phyloP scores from a whole-genome alignment of 1,140 invertebrate genomes.

The Octopus bimaculoides region DNA sequence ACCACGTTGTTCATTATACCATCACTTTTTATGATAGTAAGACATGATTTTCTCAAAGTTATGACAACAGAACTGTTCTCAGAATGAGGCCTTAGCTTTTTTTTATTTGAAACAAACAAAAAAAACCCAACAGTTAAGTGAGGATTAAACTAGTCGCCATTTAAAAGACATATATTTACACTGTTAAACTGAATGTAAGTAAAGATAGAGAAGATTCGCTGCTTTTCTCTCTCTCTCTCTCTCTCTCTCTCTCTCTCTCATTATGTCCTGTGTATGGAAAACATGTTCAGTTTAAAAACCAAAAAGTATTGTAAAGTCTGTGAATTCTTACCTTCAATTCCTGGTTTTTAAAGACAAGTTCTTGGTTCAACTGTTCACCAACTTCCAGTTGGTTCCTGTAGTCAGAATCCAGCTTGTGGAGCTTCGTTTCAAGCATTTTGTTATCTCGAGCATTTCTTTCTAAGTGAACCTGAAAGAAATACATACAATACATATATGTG shows the following conservation, averaged over 20 bases:
- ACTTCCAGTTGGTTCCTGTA: neutral
- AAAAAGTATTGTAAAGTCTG: too few relatives aligned
- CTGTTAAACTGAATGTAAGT: neutral
- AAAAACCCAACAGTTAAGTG: too few relatives aligned
- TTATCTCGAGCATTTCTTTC: neutral
- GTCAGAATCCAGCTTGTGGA: neutral
- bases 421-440: neutral
- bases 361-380: neutral
- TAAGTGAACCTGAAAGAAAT: neutral
- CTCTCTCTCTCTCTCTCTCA: neutral
- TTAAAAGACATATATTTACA: too few relatives aligned
- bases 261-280: neutral
- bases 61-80: too few relatives aligned
- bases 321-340: neutral
- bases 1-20: too few relatives aligned
- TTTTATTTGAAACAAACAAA: too few relatives aligned
- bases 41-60: too few relatives aligned
- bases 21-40: too few relatives aligned
- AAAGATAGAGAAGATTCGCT: neutral
- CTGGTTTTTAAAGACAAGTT: neutral
- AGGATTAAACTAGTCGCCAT: too few relatives aligned
- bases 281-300: too few relatives aligned
- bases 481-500: too few relatives aligned
- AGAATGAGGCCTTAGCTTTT: too few relatives aligned
- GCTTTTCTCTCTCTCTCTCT: neutral